Evolutionary conservation across 2,888 invertebrate species (phyloP), one percentile per base, ranked within the genome.

Genomic region (Crematogaster levior): DNA sequence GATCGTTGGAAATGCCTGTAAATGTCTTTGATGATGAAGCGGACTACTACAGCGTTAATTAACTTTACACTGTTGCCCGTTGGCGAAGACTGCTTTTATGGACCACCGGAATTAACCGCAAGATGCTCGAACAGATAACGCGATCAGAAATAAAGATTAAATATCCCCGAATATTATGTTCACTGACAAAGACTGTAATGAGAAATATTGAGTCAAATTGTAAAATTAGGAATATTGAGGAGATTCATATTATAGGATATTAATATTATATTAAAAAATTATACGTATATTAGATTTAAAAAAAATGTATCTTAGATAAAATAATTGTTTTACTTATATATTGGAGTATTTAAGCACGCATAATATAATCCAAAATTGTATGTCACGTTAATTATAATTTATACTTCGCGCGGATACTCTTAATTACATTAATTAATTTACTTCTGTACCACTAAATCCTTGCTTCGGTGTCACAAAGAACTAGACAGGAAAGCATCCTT

Each of bases 51-150:
- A 60, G 53, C 66, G 83, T 82, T 89, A 88, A 89, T 89, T 89
- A 89, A 88, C 88, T 90, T 89, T 89, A 86, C 85, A 84, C 89
- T 81, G 79, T 82, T 89, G 75, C 82, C 65, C 74, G 56, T 73
- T 51, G 53, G 73, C 80, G 60, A 72, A 83, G 85, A 48, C 83
- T 68, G 85, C 84, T 88, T 85, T 88, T 83, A 83, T 65, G 70
- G 81, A 79, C 77, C 70, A 53, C 21, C 51, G 65, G 70, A 73
- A 89, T 89, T 86, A 88, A 87, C 87, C 80, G 79, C 84, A 88
- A 83, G 84, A 84, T 81, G 58, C 79, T 81, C 80, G 75, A 66
- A 65, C 77, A 65, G 60, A 77, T n/a, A 84, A 72, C 70, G 70
- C 58, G 84, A 85, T 85, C 82, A 75, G 72, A 84, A 84, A 87